Percentiles rank a stretch among this genome's conserved stretches.
These are phyloP conservation scores for Drosophila nebulosa DNA, from an alignment of 1,140 invertebrate species.

Conservation along the genomic window DNA sequence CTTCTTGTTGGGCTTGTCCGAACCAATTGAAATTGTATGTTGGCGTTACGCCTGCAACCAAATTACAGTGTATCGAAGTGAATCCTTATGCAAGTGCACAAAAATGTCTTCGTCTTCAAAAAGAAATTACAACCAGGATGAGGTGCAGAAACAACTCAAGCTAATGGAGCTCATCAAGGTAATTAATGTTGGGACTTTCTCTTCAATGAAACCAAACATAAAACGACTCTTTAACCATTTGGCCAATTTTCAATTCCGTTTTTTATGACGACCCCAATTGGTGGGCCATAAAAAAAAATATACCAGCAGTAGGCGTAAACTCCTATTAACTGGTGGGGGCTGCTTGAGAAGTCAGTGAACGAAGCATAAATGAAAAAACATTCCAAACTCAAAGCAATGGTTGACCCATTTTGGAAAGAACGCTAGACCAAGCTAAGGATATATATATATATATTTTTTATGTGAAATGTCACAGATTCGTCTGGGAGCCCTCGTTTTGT, in stretches of 20 bases:
- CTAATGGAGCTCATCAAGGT: constrained; percentile 32
- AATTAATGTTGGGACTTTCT: not conserved
- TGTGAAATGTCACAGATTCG: no score
- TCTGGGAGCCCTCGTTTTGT: constrained; percentile 26
- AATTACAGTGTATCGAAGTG: constrained; percentile 7
- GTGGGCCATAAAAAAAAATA: constrained; percentile 38
- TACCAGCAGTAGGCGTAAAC: constrained; percentile 19
- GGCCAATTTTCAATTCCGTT: constrained; percentile 25
- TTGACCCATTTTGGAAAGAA: no score
- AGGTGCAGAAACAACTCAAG: constrained; percentile 2
- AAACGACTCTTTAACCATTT: constrained; percentile 12
- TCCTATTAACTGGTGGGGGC: no score
- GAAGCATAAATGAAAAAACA: no score
- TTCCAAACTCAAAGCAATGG: no score
- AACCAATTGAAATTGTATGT: constrained; percentile 37
- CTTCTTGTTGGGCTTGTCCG: not conserved
- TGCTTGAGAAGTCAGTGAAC: no score
- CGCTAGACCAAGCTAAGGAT: no score
- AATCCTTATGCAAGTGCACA: constrained; percentile 1
- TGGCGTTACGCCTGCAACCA: constrained; percentile 49
- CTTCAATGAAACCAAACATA: constrained; percentile 1
- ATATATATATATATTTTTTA: no score
- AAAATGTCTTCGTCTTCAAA: not conserved
- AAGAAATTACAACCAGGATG: not conserved
- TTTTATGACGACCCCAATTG: constrained; percentile 55